phyloP scores from a whole-genome alignment of 2,113 vertebrate genomes.

The Clarias magur region DNA sequence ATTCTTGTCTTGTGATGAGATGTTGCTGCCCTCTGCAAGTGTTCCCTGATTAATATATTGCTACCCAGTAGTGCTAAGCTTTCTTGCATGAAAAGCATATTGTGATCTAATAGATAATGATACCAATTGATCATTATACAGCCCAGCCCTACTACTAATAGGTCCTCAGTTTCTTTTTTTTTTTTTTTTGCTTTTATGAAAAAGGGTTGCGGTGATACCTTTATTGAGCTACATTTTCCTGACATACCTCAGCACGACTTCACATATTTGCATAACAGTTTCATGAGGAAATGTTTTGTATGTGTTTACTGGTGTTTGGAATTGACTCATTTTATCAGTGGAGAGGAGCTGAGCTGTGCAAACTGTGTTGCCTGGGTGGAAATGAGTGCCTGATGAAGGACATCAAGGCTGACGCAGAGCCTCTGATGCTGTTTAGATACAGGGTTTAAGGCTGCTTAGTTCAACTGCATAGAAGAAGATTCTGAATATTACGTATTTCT shows the following conservation, averaged over 20 bases:
- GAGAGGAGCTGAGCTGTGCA: constrained; percentile 49
- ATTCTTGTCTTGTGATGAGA: too few relatives aligned
- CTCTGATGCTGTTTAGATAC: not conserved
- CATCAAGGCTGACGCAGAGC: constrained; percentile 52
- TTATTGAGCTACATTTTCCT: constrained; percentile 18
- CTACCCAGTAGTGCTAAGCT: too few relatives aligned
- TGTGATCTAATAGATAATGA: not conserved
- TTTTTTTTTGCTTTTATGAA: not conserved
- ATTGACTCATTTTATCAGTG: constrained; percentile 63
- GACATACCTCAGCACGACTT: constrained; percentile 45
- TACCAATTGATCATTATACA: not conserved
- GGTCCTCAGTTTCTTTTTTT: not conserved
- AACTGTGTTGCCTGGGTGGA: constrained; percentile 54
- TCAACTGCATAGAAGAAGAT: constrained; percentile 26
- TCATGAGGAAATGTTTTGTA: constrained; percentile 59
- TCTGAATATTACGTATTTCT: too few relatives aligned
- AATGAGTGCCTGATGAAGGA: constrained; percentile 58
- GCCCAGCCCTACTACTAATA: not conserved
- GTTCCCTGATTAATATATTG: too few relatives aligned
- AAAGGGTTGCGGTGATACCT: constrained; percentile 4
- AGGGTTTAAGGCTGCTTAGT: not conserved
- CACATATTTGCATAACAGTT: constrained; percentile 62
- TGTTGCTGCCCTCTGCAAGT: too few relatives aligned
- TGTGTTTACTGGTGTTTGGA: constrained; percentile 58
- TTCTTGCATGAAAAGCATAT: not conserved